Base-by-base conservation (phyloP, 2,113 vertebrate genomes). In the Sarotherodon lohbergeri region DNA sequence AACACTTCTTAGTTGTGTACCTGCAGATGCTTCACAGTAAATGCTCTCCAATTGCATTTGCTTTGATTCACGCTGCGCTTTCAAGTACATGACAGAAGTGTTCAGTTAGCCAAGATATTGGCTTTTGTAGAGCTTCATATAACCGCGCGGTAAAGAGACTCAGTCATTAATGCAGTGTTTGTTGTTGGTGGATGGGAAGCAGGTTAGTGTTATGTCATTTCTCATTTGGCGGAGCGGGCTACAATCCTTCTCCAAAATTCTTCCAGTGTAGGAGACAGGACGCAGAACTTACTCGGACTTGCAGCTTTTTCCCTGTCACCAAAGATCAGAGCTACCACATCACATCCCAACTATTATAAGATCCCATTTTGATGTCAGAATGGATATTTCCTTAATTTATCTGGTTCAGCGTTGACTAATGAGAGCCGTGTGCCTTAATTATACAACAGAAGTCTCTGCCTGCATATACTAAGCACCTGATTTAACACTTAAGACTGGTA, bases 401-500 rank as follows among this genome's bases (percentile, higher is more conserved):
- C 5, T 24, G 27, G 7, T 83, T 83, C 17, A 9, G 5, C 2
- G 7, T 39, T 34, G 29, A 84, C 9, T 32, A 82, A 55, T 3
- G 14, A 6, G 22, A 88, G 19, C 34, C 1, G 14, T 19, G 71
- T n/a, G 27, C 73, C 46, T 34, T 78, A 52, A 78, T 78, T 78
- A 78, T 78, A 13, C 46, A 52, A 82, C 78, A 79, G 19, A 73
- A 63, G n/a, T 82, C 78, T 6, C 29, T 39, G 39, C 46, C 76
- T 73, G 68, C 36, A 32, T 39, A 9, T 22, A 27, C 52, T 80
- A 84, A 92, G 66, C 22, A 73, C 84, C 82, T 76, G 81, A 80
- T 92, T 81, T 76, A 85, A 86, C 84, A 82, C 82, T 32, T 68
- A 63, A 12, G 3, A 57, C 46, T 43, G 7, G 79, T 24, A 36